These are phyloP conservation scores for Octonoba sinensis DNA, from an alignment of 2,888 invertebrate species.

Conservation along the genomic window DNA sequence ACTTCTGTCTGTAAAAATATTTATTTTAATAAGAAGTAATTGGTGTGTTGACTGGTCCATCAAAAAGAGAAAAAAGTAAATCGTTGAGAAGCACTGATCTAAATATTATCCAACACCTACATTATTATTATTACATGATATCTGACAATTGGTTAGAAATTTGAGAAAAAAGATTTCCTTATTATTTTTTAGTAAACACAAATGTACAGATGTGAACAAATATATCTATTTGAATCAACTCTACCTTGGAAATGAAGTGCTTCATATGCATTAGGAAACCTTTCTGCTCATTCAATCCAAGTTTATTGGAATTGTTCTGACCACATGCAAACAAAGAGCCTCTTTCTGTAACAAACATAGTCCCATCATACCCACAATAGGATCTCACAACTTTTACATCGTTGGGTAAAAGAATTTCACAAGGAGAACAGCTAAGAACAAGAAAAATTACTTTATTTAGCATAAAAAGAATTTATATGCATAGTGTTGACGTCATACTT, in stretches of 20 bases:
- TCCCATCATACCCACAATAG: constrained; percentile 77
- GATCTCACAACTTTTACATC: constrained; percentile 74
- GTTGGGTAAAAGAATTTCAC: constrained; percentile 72
- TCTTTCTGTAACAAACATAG: constrained; percentile 76
- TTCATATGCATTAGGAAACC: constrained; percentile 74
- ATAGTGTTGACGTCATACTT: too few relatives aligned
- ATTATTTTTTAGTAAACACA: too few relatives aligned
- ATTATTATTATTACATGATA: too few relatives aligned
- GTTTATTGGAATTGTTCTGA: constrained; percentile 77
- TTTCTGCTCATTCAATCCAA: constrained; percentile 75
- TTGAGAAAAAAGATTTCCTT: too few relatives aligned
- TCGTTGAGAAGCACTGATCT: too few relatives aligned
- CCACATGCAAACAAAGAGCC: constrained; percentile 79
- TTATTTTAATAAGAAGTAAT: too few relatives aligned
- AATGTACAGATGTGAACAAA: not conserved
- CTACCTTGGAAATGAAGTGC: constrained; percentile 71
- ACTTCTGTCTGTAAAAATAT: constrained; percentile 70
- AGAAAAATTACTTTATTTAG: not conserved
- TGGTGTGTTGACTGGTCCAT: too few relatives aligned
- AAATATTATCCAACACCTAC: too few relatives aligned
- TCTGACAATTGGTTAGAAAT: too few relatives aligned
- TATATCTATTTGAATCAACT: not conserved
- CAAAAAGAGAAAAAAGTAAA: too few relatives aligned
- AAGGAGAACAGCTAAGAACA: constrained; percentile 72
- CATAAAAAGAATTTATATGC: not conserved